phyloP scores from a whole-genome alignment of 2,888 invertebrate species.

The Branchellion lobata region DNA sequence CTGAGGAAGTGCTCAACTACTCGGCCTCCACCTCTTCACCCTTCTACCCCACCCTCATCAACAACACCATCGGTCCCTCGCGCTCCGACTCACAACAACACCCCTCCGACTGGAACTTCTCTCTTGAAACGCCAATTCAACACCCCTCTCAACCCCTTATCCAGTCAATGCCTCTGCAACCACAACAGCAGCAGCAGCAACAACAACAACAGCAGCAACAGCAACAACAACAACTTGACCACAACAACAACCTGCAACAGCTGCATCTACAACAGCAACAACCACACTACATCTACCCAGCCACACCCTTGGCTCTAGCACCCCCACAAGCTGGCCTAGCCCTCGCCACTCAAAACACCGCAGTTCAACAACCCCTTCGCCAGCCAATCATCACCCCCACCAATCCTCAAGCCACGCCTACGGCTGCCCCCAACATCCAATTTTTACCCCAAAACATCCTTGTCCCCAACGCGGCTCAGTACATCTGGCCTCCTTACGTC shows the following conservation, averaged over 20 bases:
- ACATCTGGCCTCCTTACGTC: neutral
- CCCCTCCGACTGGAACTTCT: neutral
- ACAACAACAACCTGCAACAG: neutral
- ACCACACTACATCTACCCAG: constrained; percentile 2
- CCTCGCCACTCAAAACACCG: neutral
- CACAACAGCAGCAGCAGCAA: neutral
- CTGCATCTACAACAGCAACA: constrained; percentile 6
- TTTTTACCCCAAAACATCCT: neutral
- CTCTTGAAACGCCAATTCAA: neutral
- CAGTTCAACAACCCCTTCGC: neutral
- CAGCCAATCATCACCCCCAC: constrained; percentile 1
- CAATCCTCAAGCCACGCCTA: neutral
- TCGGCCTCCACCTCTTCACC: neutral
- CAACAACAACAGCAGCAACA: neutral
- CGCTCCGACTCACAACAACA: neutral
- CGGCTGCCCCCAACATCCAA: constrained; percentile 15
- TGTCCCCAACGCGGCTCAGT: neutral
- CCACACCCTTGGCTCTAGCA: neutral
- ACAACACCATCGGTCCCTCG: neutral
- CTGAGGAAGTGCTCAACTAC: too few species aligned
- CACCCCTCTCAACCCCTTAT: neutral
- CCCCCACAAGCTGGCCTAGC: neutral
- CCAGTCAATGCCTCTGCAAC: neutral
- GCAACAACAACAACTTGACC: constrained; percentile 1
- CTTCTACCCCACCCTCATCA: neutral